Evolutionary conservation across 2,797 vertebrate genomes (phyloP).

Genomic region (Muscicapa striata): DNA sequence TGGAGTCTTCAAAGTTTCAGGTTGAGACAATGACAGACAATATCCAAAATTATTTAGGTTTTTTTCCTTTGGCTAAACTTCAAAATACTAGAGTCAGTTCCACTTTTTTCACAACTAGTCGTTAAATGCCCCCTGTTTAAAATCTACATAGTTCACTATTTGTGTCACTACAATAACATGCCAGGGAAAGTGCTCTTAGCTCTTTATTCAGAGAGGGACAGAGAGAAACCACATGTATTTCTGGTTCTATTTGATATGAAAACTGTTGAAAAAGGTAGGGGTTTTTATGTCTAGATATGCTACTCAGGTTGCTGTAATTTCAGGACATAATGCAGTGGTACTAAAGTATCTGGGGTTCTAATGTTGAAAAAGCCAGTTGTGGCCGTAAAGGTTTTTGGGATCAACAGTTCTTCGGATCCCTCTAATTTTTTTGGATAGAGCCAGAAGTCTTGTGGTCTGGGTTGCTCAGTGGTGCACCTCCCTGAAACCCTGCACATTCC

Average conservation of each 20-base stretch:
- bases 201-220: not conserved
- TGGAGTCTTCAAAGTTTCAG: not conserved
- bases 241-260: rapidly evolving
- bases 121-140: not conserved
- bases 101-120: not conserved
- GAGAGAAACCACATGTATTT: not conserved
- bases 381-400: not conserved
- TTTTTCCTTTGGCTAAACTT: not conserved
- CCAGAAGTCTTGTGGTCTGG: not conserved
- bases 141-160: not conserved
- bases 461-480: not conserved
- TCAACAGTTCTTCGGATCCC: not conserved
- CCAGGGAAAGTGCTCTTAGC: not conserved
- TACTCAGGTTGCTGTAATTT: not conserved
- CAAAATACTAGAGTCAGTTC: not conserved
- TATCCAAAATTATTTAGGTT: not conserved
- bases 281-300: not conserved
- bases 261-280: not conserved
- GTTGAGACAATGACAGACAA: not conserved
- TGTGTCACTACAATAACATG: not conserved
- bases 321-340: not conserved
- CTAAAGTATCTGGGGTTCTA: not conserved
- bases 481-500: not conserved
- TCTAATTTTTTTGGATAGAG: not conserved
- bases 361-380: not conserved